Conservation (phyloP, 1,140 invertebrate genomes). For the Drosophila biarmipes region DNA sequence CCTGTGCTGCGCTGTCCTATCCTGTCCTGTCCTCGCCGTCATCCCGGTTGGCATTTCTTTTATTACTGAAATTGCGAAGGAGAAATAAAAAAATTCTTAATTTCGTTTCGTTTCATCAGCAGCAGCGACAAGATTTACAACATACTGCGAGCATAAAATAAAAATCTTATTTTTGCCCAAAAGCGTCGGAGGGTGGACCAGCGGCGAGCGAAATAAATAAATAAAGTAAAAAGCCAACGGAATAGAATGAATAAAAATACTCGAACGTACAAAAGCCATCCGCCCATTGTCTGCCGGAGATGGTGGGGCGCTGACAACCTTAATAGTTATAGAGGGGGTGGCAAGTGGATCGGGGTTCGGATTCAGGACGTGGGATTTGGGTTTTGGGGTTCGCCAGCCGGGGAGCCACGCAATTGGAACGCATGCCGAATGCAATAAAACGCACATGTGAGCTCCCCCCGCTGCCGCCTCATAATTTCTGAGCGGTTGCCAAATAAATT, state of each 20-base stretch:
- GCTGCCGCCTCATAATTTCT: slow-evolving; percentile 62
- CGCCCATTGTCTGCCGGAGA: slow-evolving; percentile 35
- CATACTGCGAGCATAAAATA: slow-evolving; percentile 81
- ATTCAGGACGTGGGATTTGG: not conserved
- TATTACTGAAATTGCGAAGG: slow-evolving; percentile 76
- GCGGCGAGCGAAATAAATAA: slow-evolving; percentile 69
- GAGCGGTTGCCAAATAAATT: slow-evolving; percentile 78
- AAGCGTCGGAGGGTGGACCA: slow-evolving; percentile 38
- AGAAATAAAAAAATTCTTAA: slow-evolving; percentile 75
- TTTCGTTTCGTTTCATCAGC: slow-evolving; percentile 79
- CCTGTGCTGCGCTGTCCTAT: slow-evolving; percentile 1
- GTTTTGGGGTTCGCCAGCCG: not conserved
- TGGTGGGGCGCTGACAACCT: slow-evolving; percentile 33
- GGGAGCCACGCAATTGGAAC: slow-evolving; percentile 54
- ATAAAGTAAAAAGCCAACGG: slow-evolving; percentile 67
- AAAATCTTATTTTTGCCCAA: slow-evolving; percentile 72
- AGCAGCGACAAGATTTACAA: slow-evolving; percentile 79
- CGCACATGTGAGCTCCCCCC: slow-evolving; percentile 65
- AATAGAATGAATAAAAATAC: slow-evolving; percentile 81
- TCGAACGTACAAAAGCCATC: slow-evolving; percentile 70
- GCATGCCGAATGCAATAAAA: slow-evolving; percentile 73
- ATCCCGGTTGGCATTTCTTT: slow-evolving; percentile 69
- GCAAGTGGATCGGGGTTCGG: not conserved
- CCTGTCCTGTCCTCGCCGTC: slow-evolving; percentile 11
- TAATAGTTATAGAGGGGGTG: slow-evolving; percentile 35